A percentile compares a stretch with the other conserved stretches of the same genome.
These are phyloP conservation scores for Leptinotarsa rubiginosa DNA, from an alignment of 2,888 invertebrate genomes.

Conservation along the genomic window DNA sequence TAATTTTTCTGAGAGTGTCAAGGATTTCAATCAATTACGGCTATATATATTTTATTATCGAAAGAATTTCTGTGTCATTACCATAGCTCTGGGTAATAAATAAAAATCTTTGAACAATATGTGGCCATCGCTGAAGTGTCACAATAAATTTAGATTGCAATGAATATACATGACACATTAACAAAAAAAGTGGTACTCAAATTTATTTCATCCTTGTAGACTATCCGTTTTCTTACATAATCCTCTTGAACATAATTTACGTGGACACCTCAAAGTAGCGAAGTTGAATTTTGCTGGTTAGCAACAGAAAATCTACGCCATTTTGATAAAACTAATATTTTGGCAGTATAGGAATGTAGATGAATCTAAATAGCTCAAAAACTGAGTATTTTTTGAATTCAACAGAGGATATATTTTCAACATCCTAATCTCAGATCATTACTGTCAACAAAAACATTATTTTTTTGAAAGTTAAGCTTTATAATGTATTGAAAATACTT, in stretches of 20 bases:
- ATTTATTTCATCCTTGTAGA: not conserved
- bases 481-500: no score
- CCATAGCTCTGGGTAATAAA: not conserved
- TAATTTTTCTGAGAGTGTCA: not conserved
- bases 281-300: no score
- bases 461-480: no score
- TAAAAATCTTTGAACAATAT: slow-evolving; percentile 1
- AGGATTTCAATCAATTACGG: not conserved
- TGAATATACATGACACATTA: not conserved
- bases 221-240: not conserved
- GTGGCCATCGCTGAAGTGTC: not conserved
- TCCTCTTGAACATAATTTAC: not conserved
- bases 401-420: no score
- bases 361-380: no score
- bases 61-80: not conserved
- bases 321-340: no score
- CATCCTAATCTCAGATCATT: no score
- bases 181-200: not conserved
- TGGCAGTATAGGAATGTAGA: no score
- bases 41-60: not conserved
- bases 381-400: no score
- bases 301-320: no score
- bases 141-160: slow-evolving; percentile 2
- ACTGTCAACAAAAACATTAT: no score
- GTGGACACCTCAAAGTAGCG: no score